These are phyloP conservation scores for Xylota sylvarum DNA, from an alignment of 2,888 invertebrate genomes.

Conservation along the genomic window DNA sequence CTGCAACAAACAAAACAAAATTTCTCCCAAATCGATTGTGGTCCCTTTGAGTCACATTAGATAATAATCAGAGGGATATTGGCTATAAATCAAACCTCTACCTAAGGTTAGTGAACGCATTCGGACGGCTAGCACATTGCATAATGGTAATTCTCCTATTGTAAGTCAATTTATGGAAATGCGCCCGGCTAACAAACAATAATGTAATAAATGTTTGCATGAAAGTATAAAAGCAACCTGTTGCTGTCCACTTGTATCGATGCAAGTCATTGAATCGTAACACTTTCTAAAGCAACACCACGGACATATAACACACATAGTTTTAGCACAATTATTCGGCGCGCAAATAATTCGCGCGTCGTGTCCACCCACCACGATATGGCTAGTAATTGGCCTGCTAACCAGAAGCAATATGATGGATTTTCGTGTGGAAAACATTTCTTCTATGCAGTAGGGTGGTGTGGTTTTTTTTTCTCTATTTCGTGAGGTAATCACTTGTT, in stretches of 20 bases:
- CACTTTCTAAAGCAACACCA: constrained; percentile 65
- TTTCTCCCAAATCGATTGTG: constrained; percentile 55
- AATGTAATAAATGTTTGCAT: constrained; percentile 62
- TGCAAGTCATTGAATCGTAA: constrained; percentile 64
- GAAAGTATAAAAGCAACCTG: constrained; percentile 56
- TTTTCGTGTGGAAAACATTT: constrained; percentile 52
- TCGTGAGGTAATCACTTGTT: constrained; percentile 38
- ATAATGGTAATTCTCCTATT: constrained; percentile 50
- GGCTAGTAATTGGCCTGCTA: constrained; percentile 27
- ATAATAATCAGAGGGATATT: constrained; percentile 42
- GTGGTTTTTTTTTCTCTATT: background rate
- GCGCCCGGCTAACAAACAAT: constrained; percentile 27
- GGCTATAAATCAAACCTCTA: background rate
- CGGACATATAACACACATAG: constrained; percentile 35
- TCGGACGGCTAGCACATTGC: constrained; percentile 27
- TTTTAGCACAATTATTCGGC: constrained; percentile 47
- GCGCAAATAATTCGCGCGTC: constrained; percentile 52
- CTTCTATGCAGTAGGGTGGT: constrained; percentile 31
- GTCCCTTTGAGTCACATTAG: constrained; percentile 51
- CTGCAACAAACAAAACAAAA: constrained; percentile 3
- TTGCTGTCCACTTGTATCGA: constrained; percentile 59
- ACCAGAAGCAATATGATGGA: constrained; percentile 49
- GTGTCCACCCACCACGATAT: constrained; percentile 47
- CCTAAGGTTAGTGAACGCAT: constrained; percentile 5
- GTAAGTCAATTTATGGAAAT: constrained; percentile 42